Evolutionary conservation across 1,140 invertebrate genomes (phyloP).

Genomic region (Thrips palmi): DNA sequence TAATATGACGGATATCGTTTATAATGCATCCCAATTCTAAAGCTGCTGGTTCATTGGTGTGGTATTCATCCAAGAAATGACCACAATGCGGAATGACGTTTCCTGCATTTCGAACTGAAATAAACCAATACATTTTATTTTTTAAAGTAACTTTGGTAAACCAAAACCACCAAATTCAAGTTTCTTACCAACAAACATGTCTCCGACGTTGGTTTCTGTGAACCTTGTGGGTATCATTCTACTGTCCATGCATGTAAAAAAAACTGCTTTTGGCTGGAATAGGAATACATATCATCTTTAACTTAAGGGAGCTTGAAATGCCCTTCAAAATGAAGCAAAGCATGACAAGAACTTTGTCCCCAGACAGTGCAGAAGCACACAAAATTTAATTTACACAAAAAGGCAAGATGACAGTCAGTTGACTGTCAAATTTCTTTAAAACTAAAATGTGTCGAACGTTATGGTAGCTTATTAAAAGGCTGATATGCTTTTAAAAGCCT

Average conservation of each 20-base stretch:
- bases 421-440: no score
- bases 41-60: conserved; percentile 84
- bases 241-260: conserved; percentile 95
- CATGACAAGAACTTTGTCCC: no score
- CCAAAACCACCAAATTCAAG: conserved; percentile 3
- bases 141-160: conserved; percentile 2
- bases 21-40: conserved; percentile 83
- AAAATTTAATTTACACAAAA: no score
- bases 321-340: no score
- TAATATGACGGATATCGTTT: conserved; percentile 83
- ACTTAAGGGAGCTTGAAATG: conserved; percentile 4
- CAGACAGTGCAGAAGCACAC: no score
- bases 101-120: conserved; percentile 82
- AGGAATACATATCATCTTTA: conserved; percentile 11
- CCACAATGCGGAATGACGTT: conserved; percentile 82
- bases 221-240: conserved; percentile 90
- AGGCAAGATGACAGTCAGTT: no score
- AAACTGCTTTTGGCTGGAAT: conserved; percentile 79
- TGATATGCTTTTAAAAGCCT: no score
- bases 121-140: conserved; percentile 14
- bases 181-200: conserved; percentile 83
- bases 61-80: conserved; percentile 67
- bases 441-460: no score
- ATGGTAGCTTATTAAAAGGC: no score
- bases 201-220: conserved; percentile 85